Evolutionary conservation across 2,797 vertebrate genomes (phyloP).

Genomic region (Heliangelus exortis): DNA sequence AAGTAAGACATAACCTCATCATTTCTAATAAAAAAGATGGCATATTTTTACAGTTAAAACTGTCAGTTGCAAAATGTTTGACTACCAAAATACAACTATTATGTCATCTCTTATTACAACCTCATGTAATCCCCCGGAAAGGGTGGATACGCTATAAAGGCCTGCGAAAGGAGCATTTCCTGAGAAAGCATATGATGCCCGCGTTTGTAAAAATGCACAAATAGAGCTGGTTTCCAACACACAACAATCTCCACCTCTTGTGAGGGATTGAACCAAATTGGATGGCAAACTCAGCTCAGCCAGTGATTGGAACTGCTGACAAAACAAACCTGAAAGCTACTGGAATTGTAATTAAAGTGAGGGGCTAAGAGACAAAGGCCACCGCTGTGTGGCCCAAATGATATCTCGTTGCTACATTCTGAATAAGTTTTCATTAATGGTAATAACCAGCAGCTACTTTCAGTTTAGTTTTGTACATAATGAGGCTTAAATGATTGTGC

Average conservation of each 20-base stretch:
- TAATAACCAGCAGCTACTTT: background rate
- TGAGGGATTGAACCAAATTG: background rate
- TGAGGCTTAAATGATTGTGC: background rate
- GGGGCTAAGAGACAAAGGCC: background rate
- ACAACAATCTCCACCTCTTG: background rate
- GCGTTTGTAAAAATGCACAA: background rate
- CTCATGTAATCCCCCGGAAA: background rate
- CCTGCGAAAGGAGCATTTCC: background rate
- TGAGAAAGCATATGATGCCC: background rate
- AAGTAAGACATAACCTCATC: background rate
- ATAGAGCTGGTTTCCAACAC: background rate
- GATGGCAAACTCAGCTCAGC: background rate
- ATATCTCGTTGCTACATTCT: background rate
- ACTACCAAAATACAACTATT: background rate
- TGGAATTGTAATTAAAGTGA: background rate
- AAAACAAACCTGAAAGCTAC: background rate
- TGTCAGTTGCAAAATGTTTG: background rate
- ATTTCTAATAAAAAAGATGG: background rate
- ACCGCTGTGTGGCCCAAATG: background rate
- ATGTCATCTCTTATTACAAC: background rate
- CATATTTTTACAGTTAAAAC: background rate
- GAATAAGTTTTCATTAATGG: background rate
- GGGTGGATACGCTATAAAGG: background rate
- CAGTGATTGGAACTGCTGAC: background rate
- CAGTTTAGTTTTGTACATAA: background rate